phyloP scores from a whole-genome alignment of 2,888 invertebrate genomes.

The Clivina fossor region DNA sequence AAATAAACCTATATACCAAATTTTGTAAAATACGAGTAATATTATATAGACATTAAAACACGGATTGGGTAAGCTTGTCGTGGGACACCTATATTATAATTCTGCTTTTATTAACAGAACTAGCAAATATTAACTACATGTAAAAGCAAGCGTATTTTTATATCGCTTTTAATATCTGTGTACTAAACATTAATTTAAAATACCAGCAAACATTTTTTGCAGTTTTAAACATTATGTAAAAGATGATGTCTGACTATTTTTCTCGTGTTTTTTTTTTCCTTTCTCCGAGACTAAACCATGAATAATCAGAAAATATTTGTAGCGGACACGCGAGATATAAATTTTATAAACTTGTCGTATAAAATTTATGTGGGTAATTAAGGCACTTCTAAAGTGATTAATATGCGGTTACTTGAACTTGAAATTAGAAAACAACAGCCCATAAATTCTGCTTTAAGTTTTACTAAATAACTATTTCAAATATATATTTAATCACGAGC shows the following conservation, averaged over 20 bases:
- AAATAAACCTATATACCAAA: too few relatives aligned
- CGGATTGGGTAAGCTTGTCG: too few relatives aligned
- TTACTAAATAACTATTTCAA: conserved; percentile 12
- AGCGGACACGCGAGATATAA: conserved; percentile 30
- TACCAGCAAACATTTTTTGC: background rate
- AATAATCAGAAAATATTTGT: conserved; percentile 30
- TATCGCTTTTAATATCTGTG: too few relatives aligned
- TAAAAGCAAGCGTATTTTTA: too few relatives aligned
- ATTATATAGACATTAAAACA: too few relatives aligned
- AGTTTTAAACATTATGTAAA: background rate
- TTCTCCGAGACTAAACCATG: conserved; percentile 2
- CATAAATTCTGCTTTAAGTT: conserved; percentile 11
- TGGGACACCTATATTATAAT: too few relatives aligned
- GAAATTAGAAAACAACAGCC: conserved; percentile 15
- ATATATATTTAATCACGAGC: too few relatives aligned
- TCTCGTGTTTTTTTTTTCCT: conserved; percentile 3
- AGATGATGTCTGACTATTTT: background rate
- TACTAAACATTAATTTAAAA: too few relatives aligned
- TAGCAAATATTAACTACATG: too few relatives aligned
- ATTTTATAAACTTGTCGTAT: conserved; percentile 31
- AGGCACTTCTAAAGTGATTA: conserved; percentile 28
- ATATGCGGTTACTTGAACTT: conserved; percentile 28
- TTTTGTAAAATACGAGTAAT: too few relatives aligned
- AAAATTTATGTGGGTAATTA: conserved; percentile 28
- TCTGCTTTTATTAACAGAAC: too few relatives aligned